Evolutionary conservation across 2,797 vertebrate species (phyloP), one percentile per base, ranked within the genome.

Genomic region (Acipenser transmontanus): DNA sequence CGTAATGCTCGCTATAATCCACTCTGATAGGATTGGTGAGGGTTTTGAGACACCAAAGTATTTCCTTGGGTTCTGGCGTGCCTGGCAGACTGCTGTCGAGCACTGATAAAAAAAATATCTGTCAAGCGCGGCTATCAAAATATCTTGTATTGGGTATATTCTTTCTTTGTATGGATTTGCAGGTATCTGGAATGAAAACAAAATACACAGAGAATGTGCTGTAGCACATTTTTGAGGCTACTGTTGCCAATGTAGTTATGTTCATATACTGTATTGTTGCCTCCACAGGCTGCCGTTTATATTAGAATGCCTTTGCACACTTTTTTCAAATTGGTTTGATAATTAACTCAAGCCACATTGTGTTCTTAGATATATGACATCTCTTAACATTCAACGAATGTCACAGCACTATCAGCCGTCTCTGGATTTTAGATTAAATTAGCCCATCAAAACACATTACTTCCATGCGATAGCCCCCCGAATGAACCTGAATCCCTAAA

Each of bases 21-120:
- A 80, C 73, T 75, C 79, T 91, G 89, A 91, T 88, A 90, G 88
- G 90, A 91, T 90, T 89, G 86, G 80, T 87, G 84, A 81, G 85
- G 84, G 88, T 88, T 89, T 88, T 82, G 4, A 72, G 84, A 84
- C 82, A 84, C 84, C 84, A 79, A 34, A 78, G 82, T 82, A 82
- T 78, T 82, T 85, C 75, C 78, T 76, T 81, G 82, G 77, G 83
- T 84, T 74, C 83, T 79, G 73, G 70, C 67, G 63, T 75, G 77
- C 82, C 82, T 76, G 73, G 7, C 47, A 72, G 78, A 78, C 85
- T 88, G 81, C 88, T 88, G 88, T 83, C 80, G 80, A 75, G 67
- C 72, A 64, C 84, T 82, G 86, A 91, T 89, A 90, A 89, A 61
- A 34, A 20, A 34, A 83, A 82, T 64, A 78, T 74, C 79, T 63